These are phyloP conservation scores for Anthophora plumipes DNA, from an alignment of 2,888 invertebrate species.

Conservation along the genomic window DNA sequence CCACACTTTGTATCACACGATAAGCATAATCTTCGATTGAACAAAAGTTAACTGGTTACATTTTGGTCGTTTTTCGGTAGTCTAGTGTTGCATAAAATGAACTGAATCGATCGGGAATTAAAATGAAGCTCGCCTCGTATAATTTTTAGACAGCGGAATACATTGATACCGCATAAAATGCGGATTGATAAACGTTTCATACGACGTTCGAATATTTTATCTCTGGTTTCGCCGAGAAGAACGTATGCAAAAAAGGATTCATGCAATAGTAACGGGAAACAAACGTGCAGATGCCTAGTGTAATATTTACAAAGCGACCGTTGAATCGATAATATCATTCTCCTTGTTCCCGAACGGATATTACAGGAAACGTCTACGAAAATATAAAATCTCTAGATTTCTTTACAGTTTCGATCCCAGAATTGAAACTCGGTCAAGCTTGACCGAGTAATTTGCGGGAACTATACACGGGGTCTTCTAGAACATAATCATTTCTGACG, in stretches of 20 bases:
- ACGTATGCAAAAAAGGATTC: background rate
- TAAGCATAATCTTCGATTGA: background rate
- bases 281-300: background rate
- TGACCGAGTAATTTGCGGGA: constrained; percentile 22
- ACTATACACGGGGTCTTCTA: constrained; percentile 14
- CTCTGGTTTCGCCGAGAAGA: too few species aligned
- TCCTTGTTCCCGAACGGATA: background rate
- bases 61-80: background rate
- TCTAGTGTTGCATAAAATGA: too few species aligned
- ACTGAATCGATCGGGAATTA: constrained; percentile 3
- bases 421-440: constrained; percentile 38
- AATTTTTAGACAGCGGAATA: background rate
- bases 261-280: background rate
- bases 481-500: constrained; percentile 28
- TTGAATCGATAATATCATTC: background rate
- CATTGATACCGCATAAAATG: background rate
- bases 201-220: background rate
- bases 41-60: background rate
- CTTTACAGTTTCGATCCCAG: background rate
- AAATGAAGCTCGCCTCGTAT: background rate
- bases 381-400: background rate
- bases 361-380: background rate
- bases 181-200: background rate
- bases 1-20: background rate
- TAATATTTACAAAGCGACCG: too few species aligned